Percentiles rank a stretch among this genome's conserved stretches.
Evolutionary conservation across 2,888 invertebrate species (phyloP).

Genomic region (Mythimna loreyi): DNA sequence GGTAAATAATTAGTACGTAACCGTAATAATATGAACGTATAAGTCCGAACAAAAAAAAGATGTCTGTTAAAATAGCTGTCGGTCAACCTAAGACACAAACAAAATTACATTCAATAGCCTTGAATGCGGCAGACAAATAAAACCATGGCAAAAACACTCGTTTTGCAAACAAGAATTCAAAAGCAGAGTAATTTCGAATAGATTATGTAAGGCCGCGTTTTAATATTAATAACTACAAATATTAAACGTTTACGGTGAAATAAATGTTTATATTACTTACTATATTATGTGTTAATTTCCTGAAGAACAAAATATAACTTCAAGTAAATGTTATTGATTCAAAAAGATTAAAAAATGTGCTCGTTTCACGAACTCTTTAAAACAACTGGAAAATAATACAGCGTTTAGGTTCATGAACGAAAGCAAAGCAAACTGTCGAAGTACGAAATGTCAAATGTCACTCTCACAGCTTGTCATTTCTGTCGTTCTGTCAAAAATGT

Average conservation of each 20-base stretch:
- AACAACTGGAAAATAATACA: constrained; percentile 20
- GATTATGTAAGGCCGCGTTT: constrained; percentile 62
- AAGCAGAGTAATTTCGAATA: constrained; percentile 43
- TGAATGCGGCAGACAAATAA: constrained; percentile 51
- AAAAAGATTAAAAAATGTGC: constrained; percentile 15
- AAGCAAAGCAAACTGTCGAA: not conserved
- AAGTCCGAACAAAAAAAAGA: constrained; percentile 18
- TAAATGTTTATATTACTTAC: constrained; percentile 36
- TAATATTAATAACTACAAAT: constrained; percentile 11
- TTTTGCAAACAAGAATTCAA: constrained; percentile 35
- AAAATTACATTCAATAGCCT: constrained; percentile 62
- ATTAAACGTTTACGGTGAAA: not conserved
- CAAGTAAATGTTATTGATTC: constrained; percentile 11
- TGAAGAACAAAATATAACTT: constrained; percentile 12
- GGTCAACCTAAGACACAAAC: constrained; percentile 40
- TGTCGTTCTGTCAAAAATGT: constrained; percentile 13
- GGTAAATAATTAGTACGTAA: constrained; percentile 15
- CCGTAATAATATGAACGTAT: not conserved
- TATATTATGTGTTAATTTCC: constrained; percentile 9
- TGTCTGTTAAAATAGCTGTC: constrained; percentile 38
- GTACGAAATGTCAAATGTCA: constrained; percentile 1
- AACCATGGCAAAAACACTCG: constrained; percentile 37
- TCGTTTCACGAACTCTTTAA: constrained; percentile 12
- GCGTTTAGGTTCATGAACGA: not conserved
- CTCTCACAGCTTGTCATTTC: too few species aligned